Base-by-base conservation (phyloP, 2,113 vertebrate genomes). In the Galbula dea region DNA sequence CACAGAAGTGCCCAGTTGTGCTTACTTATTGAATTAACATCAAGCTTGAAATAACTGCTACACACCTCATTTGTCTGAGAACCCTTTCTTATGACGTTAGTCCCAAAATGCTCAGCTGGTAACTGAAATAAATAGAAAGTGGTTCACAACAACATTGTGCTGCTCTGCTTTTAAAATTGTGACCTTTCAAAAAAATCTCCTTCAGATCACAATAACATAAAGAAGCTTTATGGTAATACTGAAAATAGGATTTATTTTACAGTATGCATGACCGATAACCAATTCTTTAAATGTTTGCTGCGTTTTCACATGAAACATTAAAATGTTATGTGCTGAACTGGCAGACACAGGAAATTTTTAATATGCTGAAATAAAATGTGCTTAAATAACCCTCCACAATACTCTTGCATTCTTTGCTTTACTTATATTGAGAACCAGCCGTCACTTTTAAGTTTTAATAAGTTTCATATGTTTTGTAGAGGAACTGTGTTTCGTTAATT, bases 381-480 rank as follows among this genome's bases (percentile, higher is more conserved):
- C 92, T 81, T 93, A 81, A 97, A 95, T 93, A 96, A 97, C 86
- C 73, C 89, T 93, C 71, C 88, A 93, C 93, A 95, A 95, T 90
- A 95, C 90, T 95, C 88, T 39, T 78, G 67, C 93, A 97, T 97
- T 97, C 97, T 96, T 93, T 73, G 74, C 89, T 95, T 94, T 65
- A 19, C 89, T 96, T 95, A 59, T 81, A 84, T 82, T 94, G 93
- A 97, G 95, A 97, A 96, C 93, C 93, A 95, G 91, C 89, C 80
- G 46, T 96, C 95, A 97, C 97, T 97, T 97, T 97, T 96, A 97
- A 97, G 94, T 95, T 97, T 97, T 97, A 98, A 98, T 97, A 97
- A 96, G 95, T 97, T 97, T 97, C 97, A 95, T 94, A 96, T 98
- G 97, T 96, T 96, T 97, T 87, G 93, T 94, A 95, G 93, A 92